Base-by-base conservation (phyloP, 2,113 vertebrate species). In the Grus americana region DNA sequence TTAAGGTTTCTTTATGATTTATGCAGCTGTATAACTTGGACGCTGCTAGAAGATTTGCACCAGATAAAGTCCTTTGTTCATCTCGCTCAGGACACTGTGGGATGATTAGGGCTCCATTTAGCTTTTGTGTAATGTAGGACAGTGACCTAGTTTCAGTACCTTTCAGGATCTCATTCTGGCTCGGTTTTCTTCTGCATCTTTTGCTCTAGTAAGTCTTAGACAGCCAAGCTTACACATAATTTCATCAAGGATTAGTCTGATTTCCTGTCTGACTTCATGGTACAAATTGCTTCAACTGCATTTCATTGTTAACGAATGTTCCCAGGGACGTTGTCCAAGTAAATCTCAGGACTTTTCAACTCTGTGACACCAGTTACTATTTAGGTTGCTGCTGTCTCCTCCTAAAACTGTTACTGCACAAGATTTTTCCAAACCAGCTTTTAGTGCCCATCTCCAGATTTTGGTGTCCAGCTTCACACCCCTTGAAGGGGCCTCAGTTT, bases 191-290 rank as follows among this genome's bases (percentile, higher is more conserved):
- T 93, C 86, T 82, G 50, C 65, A 42, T 87, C 91, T 96, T 96
- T 96, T 95, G 94, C 94, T 97, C 91, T 92, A 94, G 91, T 93
- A 86, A 96, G 74, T 95, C 94, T 90, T 88, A 94, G 91, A 78
- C 96, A 90, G 84, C 70, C 91, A 95, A 95, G 91, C 93, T 96
- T 93, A 88, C 84, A 90, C 42, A 86, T 92, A 91, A 96, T 97
- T 91, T 96, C 91, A 95, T 93, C 91, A 96, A 92, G 93, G 94
- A 97, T 97, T 97, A 96, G 78, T 85, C 87, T 94, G 86, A 95
- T 95, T 96, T 97, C 81, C 74, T 93, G 71, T 93, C 88, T 96
- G 92, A 92, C 74, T 95, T 94, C 74, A 79, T 76, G 70, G 62
- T 84, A 97, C 83, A 89, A 93, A 96, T 93, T 93, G 84, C 83